These are phyloP conservation scores for Antedon bifida DNA, from an alignment of 35 echinoderm and acorn worm genomes.

Conservation along the genomic window DNA sequence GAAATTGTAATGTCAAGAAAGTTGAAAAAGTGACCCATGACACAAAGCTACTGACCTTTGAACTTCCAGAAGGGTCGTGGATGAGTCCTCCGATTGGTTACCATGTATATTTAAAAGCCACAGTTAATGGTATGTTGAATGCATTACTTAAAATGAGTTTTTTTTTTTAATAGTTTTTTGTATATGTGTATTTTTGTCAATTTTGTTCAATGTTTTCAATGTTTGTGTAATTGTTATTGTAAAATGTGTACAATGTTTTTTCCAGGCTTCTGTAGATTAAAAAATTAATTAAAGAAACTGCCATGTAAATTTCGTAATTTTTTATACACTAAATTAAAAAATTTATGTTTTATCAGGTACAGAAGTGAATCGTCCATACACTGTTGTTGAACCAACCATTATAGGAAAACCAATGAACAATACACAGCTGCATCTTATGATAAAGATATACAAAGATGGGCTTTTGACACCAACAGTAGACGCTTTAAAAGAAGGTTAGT, in stretches of 20 bases:
- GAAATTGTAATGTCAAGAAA: constrained; percentile 32
- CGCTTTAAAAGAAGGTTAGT: constrained; percentile 34
- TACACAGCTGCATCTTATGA: constrained; percentile 45
- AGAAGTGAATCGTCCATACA: constrained; percentile 54
- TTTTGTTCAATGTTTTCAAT: no score
- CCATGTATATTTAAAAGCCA: constrained; percentile 60
- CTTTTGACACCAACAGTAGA: constrained; percentile 39
- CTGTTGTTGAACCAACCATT: constrained; percentile 39
- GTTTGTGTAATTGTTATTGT: no score
- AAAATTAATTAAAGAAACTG: no score
- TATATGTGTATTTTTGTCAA: no score
- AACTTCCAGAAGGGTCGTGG: constrained; percentile 45
- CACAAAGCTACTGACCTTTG: constrained; percentile 56
- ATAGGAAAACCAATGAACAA: not conserved
- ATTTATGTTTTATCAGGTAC: constrained; percentile 25
- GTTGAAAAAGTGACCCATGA: constrained; percentile 45
- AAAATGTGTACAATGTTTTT: no score
- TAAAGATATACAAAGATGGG: constrained; percentile 73
- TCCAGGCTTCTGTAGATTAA: no score
- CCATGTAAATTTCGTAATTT: no score
- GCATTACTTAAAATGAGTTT: no score
- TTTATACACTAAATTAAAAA: no score
- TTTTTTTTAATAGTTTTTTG: no score
- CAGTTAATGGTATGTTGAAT: constrained; percentile 72
- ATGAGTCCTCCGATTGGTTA: constrained; percentile 71